Conservation (phyloP, 2,113 vertebrate genomes). For the Artemisiospiza belli region DNA sequence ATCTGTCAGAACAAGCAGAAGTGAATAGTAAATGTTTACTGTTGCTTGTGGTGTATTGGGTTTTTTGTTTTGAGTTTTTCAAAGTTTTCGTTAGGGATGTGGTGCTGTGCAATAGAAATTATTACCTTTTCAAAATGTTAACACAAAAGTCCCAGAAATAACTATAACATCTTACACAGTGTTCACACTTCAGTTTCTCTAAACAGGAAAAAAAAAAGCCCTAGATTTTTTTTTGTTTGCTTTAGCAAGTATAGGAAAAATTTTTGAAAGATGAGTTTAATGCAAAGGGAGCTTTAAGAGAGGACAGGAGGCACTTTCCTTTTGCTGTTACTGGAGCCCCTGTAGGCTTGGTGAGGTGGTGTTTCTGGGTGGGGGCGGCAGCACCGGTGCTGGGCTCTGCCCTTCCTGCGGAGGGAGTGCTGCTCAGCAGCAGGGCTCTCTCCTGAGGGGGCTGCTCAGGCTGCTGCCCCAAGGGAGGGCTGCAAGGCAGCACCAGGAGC, state of each 20-base stretch:
- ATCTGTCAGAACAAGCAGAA: constrained; percentile 7
- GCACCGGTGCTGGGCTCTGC: background rate
- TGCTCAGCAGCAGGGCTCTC: background rate
- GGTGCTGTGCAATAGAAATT: background rate
- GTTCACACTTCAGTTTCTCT: background rate
- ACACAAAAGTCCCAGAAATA: background rate
- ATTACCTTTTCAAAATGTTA: background rate
- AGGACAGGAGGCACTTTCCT: background rate
- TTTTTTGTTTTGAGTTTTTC: background rate
- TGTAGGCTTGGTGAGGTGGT: background rate
- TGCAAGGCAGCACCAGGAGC: background rate
- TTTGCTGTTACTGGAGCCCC: background rate
- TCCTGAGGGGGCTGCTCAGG: background rate
- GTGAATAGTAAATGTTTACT: background rate
- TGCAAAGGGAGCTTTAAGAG: background rate
- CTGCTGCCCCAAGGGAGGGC: background rate
- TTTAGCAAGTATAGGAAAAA: background rate
- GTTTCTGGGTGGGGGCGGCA: background rate
- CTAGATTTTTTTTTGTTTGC: background rate
- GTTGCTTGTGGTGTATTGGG: rapidly evolving
- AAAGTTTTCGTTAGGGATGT: background rate
- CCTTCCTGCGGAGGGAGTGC: background rate
- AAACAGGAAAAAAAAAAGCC: background rate
- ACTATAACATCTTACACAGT: background rate
- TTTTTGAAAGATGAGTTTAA: background rate